Percentiles rank a stretch among this genome's conserved stretches.
phyloP scores from a whole-genome alignment of 2,113 vertebrate genomes.

The Syrrhaptes paradoxus region DNA sequence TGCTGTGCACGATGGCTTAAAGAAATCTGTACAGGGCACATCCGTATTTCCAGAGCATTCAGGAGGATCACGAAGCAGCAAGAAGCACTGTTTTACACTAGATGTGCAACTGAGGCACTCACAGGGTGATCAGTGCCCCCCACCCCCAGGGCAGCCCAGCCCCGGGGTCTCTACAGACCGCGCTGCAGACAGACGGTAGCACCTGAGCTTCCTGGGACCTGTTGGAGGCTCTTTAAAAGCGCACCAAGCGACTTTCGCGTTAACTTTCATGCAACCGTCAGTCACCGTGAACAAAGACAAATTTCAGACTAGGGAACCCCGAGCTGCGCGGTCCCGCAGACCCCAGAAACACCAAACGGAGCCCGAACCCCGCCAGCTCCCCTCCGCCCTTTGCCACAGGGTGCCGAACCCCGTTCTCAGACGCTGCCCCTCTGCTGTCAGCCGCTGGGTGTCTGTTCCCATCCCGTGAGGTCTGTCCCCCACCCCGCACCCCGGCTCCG shows the following conservation, averaged over 20 bases:
- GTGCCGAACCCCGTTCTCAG: background rate
- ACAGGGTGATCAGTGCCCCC: background rate
- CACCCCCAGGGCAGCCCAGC: background rate
- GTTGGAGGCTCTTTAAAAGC: background rate
- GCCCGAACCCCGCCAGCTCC: no score
- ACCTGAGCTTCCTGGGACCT: background rate
- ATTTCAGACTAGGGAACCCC: background rate
- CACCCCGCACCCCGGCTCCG: fast-evolving
- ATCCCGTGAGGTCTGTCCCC: no score
- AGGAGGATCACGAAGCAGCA: background rate
- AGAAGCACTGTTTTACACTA: background rate
- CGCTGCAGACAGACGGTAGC: fast-evolving
- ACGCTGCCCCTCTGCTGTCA: fast-evolving
- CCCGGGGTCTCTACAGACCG: background rate
- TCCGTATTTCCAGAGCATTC: background rate
- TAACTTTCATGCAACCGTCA: background rate
- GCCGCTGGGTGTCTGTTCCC: fast-evolving
- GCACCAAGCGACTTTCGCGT: background rate
- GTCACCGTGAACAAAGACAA: background rate
- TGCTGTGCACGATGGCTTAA: background rate
- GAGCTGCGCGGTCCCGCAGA: fast-evolving
- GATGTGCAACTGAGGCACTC: background rate
- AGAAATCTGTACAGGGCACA: background rate
- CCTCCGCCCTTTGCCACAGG: background rate
- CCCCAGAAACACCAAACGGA: background rate